Evolutionary conservation across 2,113 vertebrate species (phyloP).

Genomic region (Mirza zaza): DNA sequence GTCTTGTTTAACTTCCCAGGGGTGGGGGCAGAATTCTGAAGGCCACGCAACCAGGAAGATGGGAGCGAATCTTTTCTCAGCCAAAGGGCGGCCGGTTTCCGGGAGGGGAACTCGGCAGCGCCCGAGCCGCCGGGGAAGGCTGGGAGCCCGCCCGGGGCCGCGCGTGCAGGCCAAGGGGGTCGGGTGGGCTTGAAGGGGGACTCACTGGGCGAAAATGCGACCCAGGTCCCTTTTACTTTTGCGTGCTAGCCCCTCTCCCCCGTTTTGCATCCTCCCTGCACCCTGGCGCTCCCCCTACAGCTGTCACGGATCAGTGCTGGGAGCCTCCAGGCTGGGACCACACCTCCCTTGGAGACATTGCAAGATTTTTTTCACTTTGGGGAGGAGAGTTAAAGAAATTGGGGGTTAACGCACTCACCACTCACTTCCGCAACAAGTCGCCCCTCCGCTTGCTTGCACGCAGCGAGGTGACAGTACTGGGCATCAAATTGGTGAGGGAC

Average conservation of each 20-base stretch:
- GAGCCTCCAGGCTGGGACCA: neutral
- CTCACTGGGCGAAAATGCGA: neutral
- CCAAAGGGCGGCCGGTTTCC: neutral
- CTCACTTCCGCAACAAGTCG: neutral
- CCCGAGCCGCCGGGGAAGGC: neutral
- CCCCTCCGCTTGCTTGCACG: neutral
- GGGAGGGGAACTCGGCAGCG: neutral
- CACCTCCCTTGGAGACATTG: neutral
- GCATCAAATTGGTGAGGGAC: neutral
- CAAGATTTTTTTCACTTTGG: neutral
- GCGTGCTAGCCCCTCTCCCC: accelerated
- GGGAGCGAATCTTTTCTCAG: neutral
- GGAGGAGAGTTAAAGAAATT: neutral
- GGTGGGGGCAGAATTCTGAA: neutral
- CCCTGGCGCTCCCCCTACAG: too few species aligned
- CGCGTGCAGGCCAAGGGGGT: neutral
- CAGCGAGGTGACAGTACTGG: neutral
- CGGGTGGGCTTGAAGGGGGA: neutral
- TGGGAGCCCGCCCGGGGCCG: accelerated
- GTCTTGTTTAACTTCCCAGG: neutral
- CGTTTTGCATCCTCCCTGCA: neutral
- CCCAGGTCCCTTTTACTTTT: neutral
- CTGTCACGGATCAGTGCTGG: neutral
- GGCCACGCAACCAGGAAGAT: neutral
- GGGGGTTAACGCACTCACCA: neutral